These are phyloP conservation scores for Drosophila parthenogenetica DNA, from an alignment of 2,888 invertebrate genomes.

Conservation along the genomic window DNA sequence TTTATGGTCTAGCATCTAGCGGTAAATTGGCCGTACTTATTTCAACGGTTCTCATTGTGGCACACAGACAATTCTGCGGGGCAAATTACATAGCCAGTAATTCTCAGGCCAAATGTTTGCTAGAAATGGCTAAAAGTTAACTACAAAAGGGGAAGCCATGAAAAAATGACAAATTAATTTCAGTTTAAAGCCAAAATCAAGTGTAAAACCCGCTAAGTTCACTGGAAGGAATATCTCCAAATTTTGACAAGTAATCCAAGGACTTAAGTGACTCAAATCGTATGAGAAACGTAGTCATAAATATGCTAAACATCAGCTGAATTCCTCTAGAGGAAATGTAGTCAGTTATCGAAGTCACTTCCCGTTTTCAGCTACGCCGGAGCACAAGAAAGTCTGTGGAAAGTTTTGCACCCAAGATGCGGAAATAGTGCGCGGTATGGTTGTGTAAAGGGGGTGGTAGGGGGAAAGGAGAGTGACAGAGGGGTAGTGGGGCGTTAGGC, in stretches of 20 bases:
- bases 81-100: slow-evolving; percentile 37
- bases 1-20: slow-evolving; percentile 72
- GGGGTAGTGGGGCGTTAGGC: neutral
- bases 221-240: no score
- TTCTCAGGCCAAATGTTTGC: no score
- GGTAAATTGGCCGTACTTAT: slow-evolving; percentile 69
- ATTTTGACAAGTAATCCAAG: no score
- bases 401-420: slow-evolving; percentile 44
- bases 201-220: no score
- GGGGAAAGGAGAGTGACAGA: neutral
- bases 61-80: slow-evolving; percentile 18
- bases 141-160: no score
- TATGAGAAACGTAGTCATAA: slow-evolving; percentile 1
- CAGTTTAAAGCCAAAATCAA: no score
- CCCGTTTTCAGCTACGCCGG: neutral
- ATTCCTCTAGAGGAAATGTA: slow-evolving; percentile 18
- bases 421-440: slow-evolving; percentile 50
- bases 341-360: slow-evolving; percentile 2
- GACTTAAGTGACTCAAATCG: no score
- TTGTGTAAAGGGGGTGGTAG: neutral
- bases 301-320: slow-evolving; percentile 15
- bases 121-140: no score
- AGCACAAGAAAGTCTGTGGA: neutral
- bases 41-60: slow-evolving; percentile 50
- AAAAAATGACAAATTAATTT: no score